These are phyloP conservation scores for Bryconaethiops microstoma DNA, from an alignment of 2,797 vertebrate genomes.

Conservation along the genomic window DNA sequence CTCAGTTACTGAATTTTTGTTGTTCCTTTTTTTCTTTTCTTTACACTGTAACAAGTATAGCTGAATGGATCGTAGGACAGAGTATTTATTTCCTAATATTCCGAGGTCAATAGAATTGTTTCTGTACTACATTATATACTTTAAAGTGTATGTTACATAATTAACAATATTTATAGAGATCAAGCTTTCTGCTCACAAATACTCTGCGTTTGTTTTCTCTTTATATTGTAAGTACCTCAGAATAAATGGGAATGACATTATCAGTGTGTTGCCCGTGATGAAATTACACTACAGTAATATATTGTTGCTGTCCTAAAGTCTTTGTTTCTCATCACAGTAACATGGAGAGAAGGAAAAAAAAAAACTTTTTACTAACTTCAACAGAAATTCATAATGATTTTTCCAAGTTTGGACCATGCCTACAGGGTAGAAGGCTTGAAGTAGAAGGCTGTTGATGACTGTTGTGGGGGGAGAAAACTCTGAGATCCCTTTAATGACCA, in stretches of 20 bases:
- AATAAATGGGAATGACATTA: slow-evolving; percentile 53
- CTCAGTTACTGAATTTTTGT: slow-evolving; percentile 43
- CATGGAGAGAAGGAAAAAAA: too few species aligned
- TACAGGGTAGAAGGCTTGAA: too few species aligned
- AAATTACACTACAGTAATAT: neutral
- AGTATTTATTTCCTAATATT: slow-evolving; percentile 81
- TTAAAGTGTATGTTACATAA: slow-evolving; percentile 67
- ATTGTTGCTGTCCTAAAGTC: neutral
- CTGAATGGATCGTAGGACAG: slow-evolving; percentile 69
- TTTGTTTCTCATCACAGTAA: too few species aligned
- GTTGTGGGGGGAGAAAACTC: too few species aligned
- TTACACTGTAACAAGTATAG: slow-evolving; percentile 63
- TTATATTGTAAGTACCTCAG: slow-evolving; percentile 57
- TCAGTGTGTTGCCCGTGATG: neutral
- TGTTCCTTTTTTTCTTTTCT: slow-evolving; percentile 39
- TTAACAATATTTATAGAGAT: slow-evolving; percentile 41
- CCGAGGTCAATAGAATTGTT: slow-evolving; percentile 73
- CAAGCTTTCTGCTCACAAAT: slow-evolving; percentile 49
- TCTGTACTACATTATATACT: slow-evolving; percentile 78
- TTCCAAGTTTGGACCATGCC: too few species aligned
- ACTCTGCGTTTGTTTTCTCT: slow-evolving; percentile 55
- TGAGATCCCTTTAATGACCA: too few species aligned
- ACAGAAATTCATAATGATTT: too few species aligned
- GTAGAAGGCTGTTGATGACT: too few species aligned
- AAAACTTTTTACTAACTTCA: too few species aligned